Percentiles rank a stretch among this genome's conserved stretches.
Conservation (phyloP, 2,888 invertebrate genomes). For the Xestoiulus laeticollis region DNA sequence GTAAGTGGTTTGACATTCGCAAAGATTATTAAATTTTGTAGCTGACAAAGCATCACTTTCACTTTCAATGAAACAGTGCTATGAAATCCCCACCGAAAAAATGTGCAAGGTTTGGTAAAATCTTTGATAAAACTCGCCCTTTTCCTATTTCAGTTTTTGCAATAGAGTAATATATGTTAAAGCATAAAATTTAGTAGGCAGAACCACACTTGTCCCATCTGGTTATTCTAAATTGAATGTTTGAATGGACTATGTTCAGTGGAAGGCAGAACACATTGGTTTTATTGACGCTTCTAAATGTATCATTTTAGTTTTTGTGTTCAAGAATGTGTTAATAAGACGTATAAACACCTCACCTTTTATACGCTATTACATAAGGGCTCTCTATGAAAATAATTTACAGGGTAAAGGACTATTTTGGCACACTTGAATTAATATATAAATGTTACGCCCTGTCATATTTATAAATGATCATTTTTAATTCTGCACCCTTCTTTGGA, state of each 20-base stretch:
- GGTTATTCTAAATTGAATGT: neutral
- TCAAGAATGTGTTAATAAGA: neutral
- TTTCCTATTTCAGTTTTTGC: neutral
- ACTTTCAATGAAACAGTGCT: neutral
- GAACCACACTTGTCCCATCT: neutral
- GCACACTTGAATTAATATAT: conserved; percentile 19
- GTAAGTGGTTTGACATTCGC: neutral
- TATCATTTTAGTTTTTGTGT: neutral
- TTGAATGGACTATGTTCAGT: too few species aligned
- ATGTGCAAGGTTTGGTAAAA: neutral
- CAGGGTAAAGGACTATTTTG: conserved; percentile 41
- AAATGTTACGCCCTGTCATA: neutral
- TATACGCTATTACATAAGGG: neutral
- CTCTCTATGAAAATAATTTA: neutral
- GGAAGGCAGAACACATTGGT: neutral
- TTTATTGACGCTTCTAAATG: neutral
- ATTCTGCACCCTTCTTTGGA: neutral
- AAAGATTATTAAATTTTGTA: neutral
- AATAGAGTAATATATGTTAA: neutral
- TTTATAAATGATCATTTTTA: neutral
- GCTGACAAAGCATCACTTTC: neutral
- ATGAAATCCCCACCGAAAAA: neutral
- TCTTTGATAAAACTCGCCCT: neutral
- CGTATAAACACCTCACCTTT: neutral
- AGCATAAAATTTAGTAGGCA: neutral